A percentile compares a stretch with the other conserved stretches of the same genome.
Conservation (phyloP, 1,140 invertebrate genomes). For the Bombus huntii region DNA sequence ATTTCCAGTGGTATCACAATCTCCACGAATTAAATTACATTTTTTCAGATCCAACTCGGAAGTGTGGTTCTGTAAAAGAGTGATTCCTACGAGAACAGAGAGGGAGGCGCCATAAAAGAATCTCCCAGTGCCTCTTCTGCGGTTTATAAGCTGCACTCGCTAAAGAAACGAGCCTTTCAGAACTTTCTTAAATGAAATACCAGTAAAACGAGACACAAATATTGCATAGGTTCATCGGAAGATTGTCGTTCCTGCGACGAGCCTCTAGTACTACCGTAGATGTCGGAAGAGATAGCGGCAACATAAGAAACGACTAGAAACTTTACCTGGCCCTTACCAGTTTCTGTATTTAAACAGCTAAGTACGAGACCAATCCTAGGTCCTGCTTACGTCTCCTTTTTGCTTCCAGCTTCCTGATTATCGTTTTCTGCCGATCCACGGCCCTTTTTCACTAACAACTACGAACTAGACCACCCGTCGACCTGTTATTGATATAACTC, state of each 20-base stretch:
- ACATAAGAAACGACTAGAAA: constrained; percentile 35
- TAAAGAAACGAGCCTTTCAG: neutral
- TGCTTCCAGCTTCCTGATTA: neutral
- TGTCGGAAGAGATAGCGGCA: constrained; percentile 44
- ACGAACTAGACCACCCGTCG: constrained; percentile 67
- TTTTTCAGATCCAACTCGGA: too few species aligned
- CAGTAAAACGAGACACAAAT: constrained; percentile 78
- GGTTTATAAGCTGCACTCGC: constrained; percentile 9
- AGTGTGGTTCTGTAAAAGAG: too few species aligned
- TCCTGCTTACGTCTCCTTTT: neutral
- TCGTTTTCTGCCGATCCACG: neutral
- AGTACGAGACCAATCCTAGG: constrained; percentile 16
- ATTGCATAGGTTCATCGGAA: constrained; percentile 61
- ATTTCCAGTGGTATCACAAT: too few species aligned
- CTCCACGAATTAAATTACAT: too few species aligned
- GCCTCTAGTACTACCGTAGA: neutral
- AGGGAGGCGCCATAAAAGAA: neutral
- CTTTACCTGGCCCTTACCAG: constrained; percentile 38
- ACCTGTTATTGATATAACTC: constrained; percentile 57
- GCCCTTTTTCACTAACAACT: neutral
- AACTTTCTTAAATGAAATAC: constrained; percentile 78
- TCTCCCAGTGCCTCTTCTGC: neutral
- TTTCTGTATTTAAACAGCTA: constrained; percentile 29
- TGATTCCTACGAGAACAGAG: neutral
- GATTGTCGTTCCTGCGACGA: constrained; percentile 55